These are phyloP conservation scores for Eledone cirrhosa DNA, from an alignment of 2,888 invertebrate species.

Conservation along the genomic window DNA sequence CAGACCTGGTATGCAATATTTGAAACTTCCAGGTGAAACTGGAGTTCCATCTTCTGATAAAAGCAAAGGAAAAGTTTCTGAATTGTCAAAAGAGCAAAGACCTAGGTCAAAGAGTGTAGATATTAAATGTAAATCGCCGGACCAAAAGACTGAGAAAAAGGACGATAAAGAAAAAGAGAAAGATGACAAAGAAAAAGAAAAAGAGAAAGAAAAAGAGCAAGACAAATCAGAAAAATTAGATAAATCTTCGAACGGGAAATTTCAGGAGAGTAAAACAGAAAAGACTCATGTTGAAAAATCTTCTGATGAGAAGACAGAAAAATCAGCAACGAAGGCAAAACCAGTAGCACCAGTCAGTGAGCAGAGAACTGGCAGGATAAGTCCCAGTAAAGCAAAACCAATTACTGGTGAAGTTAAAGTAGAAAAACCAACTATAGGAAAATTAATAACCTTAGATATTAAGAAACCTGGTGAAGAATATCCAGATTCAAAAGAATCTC, in stretches of 20 bases:
- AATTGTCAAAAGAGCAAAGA: constrained; percentile 10
- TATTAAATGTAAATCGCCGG: constrained; percentile 7
- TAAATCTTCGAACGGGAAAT: constrained; percentile 27
- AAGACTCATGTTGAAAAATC: constrained; percentile 17
- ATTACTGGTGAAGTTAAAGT: constrained; percentile 21
- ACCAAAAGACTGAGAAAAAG: constrained; percentile 8
- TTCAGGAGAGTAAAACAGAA: constrained; percentile 7
- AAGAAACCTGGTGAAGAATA: constrained; percentile 21
- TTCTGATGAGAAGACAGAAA: constrained; percentile 21
- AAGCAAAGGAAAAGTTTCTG: constrained; percentile 16
- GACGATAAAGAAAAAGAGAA: constrained; percentile 14
- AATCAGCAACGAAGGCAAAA: constrained; percentile 21
- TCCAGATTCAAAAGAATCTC: constrained; percentile 24
- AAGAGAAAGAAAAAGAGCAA: constrained; percentile 28
- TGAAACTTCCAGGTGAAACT: constrained; percentile 40
- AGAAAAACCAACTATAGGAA: constrained; percentile 28
- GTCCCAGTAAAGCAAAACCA: constrained; percentile 24
- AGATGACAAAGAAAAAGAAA: background rate
- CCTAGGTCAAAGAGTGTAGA: constrained; percentile 24
- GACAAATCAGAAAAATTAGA: constrained; percentile 31
- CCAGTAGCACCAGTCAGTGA: background rate
- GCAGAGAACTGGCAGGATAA: constrained; percentile 11
- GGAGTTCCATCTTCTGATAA: constrained; percentile 30
- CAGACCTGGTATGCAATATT: constrained; percentile 44
- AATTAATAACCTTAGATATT: constrained; percentile 28